Evolutionary conservation across 2,797 vertebrate species (phyloP), one percentile per base, ranked within the genome.

Genomic region (Cheirogaleus major): DNA sequence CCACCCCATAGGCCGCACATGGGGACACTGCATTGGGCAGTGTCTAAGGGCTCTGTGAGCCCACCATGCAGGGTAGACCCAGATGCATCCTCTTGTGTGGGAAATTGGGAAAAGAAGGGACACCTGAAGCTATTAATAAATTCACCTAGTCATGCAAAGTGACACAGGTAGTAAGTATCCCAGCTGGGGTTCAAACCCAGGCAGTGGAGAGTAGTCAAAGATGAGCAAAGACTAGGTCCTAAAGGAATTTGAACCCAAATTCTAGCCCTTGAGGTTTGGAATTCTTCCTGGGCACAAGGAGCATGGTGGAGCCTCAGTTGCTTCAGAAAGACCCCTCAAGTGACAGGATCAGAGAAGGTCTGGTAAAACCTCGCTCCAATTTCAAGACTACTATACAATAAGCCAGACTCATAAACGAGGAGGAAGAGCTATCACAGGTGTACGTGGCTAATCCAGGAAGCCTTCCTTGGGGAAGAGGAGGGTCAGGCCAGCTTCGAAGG

Each of bases 261-360:
- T 30, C 67, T 9, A 72, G 25, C 38, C 22, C 45, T 63, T 7
- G 0, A 35, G 32, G 50, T 55, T 25, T 88, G 67, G 32, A 45
- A 41, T 85, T 61, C 2, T 11, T 15, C 35, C n/a, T 59, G 45
- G 27, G 41, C n/a, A 13, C 20, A 8, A 57, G 57, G 14, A 30
- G 0, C 18, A 15, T 4, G 38, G 32, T 0, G 38, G 22, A 90
- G 25, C 1, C 50, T 63, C 4, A 0, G 5, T 0, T 38, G 45
- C 59, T 43, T 63, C 35, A 91, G 65, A 81, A 52, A 63, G 38
- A 48, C 35, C 25, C 4, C 23, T 22, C 15, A 1, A 38, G n/a
- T 18, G 25, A 57, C 55, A 18, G 2, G 27, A 30, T 25, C 25
- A 25, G 79, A 35, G 25, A 23, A 30, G 15, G 9, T 59, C 78